Evolutionary conservation across 2,888 invertebrate species (phyloP).

Genomic region (Netelia inedita): DNA sequence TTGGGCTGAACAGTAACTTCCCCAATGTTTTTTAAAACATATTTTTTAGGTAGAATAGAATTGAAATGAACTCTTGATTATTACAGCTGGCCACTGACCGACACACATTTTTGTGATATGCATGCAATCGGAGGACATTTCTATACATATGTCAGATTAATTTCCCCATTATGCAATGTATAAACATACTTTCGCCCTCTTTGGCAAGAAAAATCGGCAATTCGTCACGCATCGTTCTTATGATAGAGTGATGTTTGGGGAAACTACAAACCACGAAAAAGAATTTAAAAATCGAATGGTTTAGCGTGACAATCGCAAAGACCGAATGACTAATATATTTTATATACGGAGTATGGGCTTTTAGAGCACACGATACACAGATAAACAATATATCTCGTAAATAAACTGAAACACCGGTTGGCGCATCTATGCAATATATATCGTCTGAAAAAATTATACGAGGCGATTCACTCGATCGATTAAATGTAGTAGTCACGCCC

Average conservation of each 20-base stretch:
- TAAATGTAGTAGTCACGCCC: conserved; percentile 53
- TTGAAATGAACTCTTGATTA: too few species aligned
- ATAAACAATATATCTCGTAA: conserved; percentile 50
- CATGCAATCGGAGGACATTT: too few species aligned
- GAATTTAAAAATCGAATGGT: conserved; percentile 46
- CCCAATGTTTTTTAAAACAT: too few species aligned
- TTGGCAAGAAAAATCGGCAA: conserved; percentile 12
- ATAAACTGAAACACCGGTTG: conserved; percentile 41
- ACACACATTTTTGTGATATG: too few species aligned
- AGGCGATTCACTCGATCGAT: conserved; percentile 56
- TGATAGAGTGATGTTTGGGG: conserved; percentile 38
- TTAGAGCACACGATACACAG: conserved; percentile 56
- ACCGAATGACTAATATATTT: conserved; percentile 66
- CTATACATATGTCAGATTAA: neutral
- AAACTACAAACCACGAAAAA: conserved; percentile 63
- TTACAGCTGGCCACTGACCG: too few species aligned
- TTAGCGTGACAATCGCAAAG: conserved; percentile 54
- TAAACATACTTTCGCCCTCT: neutral
- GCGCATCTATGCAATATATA: conserved; percentile 40
- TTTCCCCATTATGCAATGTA: neutral
- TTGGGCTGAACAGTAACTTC: too few species aligned
- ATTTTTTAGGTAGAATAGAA: too few species aligned
- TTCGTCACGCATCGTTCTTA: conserved; percentile 28
- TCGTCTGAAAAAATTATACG: conserved; percentile 35
- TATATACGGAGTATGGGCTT: conserved; percentile 63